A percentile compares a stretch with the other conserved stretches of the same genome.
phyloP scores from a whole-genome alignment of 2,888 invertebrate genomes.

The Psylliodes chrysocephalus region DNA sequence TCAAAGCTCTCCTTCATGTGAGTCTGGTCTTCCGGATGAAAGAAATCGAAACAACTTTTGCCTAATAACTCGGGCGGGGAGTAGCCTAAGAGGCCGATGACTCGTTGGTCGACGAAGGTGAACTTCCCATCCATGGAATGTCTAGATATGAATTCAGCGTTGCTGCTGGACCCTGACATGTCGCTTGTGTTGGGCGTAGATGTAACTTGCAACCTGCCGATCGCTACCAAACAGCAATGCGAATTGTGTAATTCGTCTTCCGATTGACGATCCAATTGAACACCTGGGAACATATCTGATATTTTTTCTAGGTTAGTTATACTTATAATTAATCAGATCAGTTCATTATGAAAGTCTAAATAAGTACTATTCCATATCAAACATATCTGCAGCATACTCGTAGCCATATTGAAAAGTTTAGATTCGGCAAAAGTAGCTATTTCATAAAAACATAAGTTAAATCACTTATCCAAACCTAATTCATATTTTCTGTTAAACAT shows the following conservation, averaged over 20 bases:
- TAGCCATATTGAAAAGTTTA: no score
- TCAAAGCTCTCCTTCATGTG: conserved; percentile 99
- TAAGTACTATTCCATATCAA: conserved; percentile 38
- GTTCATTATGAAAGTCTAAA: conserved; percentile 33
- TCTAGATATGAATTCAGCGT: conserved; percentile 95
- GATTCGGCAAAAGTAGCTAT: no score
- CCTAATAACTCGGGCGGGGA: conserved; percentile 94
- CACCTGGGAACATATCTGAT: conserved; percentile 83
- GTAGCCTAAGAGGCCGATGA: conserved; percentile 90
- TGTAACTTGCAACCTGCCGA: conserved; percentile 95
- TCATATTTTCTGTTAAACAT: no score
- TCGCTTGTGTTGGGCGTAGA: conserved; percentile 95
- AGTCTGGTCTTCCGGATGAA: conserved; percentile 95
- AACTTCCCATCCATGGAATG: conserved; percentile 98
- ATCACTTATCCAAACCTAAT: no score
- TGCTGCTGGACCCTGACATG: conserved; percentile 84
- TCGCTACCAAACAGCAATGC: conserved; percentile 97
- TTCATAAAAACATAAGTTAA: no score
- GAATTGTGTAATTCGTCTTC: conserved; percentile 83
- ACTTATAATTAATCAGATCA: conserved; percentile 37
- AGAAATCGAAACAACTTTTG: conserved; percentile 96
- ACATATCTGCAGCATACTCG: conserved; percentile 24
- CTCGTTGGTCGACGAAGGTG: conserved; percentile 98
- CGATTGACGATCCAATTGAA: conserved; percentile 82
- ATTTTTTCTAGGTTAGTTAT: conserved; percentile 54